A percentile compares a stretch with the other conserved stretches of the same genome.
phyloP scores from a whole-genome alignment of 2,113 vertebrate species.

The Lepus americanus region DNA sequence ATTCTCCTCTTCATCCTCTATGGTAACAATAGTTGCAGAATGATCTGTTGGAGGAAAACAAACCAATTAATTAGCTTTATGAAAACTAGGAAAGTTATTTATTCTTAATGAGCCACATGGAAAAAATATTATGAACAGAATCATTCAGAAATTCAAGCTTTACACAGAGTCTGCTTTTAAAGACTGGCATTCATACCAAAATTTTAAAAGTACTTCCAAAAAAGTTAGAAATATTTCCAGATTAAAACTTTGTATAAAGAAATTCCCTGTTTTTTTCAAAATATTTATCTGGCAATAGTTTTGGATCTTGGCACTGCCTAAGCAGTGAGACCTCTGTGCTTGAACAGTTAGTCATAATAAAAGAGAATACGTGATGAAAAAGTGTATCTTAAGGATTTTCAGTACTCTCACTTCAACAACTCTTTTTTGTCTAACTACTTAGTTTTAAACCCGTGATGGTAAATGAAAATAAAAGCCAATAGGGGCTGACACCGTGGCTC shows the following conservation, averaged over 20 bases:
- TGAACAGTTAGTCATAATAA: background rate
- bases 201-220: slow-evolving; percentile 15
- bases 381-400: background rate
- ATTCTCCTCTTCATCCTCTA: slow-evolving; percentile 93
- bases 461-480: no score
- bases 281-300: slow-evolving; percentile 16
- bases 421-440: background rate
- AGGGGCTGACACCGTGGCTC: no score
- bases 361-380: background rate
- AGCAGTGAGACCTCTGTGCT: background rate
- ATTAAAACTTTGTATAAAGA: background rate
- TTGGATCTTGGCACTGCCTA: slow-evolving; percentile 5
- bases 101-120: slow-evolving; percentile 24
- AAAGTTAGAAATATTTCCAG: slow-evolving; percentile 56
- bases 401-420: background rate
- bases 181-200: background rate
- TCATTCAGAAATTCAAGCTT: slow-evolving; percentile 53
- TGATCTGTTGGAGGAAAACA: slow-evolving; percentile 87
- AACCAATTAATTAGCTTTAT: slow-evolving; percentile 47
- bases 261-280: slow-evolving; percentile 20
- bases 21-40: slow-evolving; percentile 90
- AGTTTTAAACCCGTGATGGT: slow-evolving; percentile 48
- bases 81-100: background rate
- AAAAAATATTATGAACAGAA: slow-evolving; percentile 34
- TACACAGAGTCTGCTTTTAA: background rate